Evolutionary conservation across 2,888 invertebrate species (phyloP).

Genomic region (Drosophila diplacantha): DNA sequence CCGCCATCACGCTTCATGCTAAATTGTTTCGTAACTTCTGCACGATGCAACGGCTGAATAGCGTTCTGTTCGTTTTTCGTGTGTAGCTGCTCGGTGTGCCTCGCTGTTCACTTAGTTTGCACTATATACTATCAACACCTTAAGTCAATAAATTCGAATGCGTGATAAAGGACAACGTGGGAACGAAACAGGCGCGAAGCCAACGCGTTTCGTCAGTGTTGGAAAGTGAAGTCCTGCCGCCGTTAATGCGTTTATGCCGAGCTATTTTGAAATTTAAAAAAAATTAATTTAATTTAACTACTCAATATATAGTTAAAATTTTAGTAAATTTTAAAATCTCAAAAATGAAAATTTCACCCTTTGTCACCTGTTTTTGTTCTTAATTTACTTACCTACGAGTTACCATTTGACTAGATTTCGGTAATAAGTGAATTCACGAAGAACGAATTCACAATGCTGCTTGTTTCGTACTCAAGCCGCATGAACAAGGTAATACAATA

Average conservation of each 20-base stretch:
- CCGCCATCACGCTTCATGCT: conserved; percentile 11
- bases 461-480: not conserved
- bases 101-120: not conserved
- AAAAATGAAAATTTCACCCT: not conserved
- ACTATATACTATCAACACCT: not conserved
- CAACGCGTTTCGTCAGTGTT: conserved; percentile 17
- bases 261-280: not conserved
- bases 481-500: conserved; percentile 4
- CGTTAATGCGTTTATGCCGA: conserved; percentile 6
- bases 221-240: conserved; percentile 17
- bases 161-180: conserved; percentile 25
- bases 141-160: conserved; percentile 2
- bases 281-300: not conserved
- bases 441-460: not conserved
- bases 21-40: not conserved
- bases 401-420: not conserved
- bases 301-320: not conserved
- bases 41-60: not conserved
- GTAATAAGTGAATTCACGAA: not conserved
- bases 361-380: too few species aligned
- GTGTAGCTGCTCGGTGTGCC: too few species aligned
- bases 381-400: not conserved
- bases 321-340: not conserved
- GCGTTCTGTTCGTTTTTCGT: not conserved
- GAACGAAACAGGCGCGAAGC: conserved; percentile 17